A percentile compares a stretch with the other conserved stretches of the same genome.
Evolutionary conservation across 2,888 invertebrate genomes (phyloP).

Genomic region (Patella depressa): DNA sequence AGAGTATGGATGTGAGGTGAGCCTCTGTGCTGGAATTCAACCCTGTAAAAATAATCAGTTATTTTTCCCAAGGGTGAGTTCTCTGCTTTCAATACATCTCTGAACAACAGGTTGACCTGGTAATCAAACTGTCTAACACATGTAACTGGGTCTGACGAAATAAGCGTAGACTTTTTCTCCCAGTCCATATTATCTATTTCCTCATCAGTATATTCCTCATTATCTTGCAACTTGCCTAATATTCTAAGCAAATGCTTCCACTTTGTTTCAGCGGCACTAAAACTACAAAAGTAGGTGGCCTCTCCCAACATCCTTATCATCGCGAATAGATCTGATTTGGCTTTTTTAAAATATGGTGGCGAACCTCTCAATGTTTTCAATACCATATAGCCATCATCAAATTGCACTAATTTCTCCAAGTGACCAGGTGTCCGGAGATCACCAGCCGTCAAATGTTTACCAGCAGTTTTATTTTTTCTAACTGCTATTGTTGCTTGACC

Average conservation of each 20-base stretch:
- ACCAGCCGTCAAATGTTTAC: no score
- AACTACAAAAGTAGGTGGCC: conserved; percentile 28
- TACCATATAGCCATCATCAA: no score
- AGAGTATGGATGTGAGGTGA: conserved; percentile 46
- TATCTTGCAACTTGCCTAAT: conserved; percentile 26
- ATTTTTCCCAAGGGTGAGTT: conserved; percentile 40
- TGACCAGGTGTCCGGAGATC: no score
- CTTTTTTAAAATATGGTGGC: no score
- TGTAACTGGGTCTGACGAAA: conserved; percentile 46
- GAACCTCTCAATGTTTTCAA: no score
- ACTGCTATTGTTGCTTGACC: no score
- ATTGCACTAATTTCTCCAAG: no score
- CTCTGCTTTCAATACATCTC: conserved; percentile 16
- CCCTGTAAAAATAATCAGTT: conserved; percentile 39
- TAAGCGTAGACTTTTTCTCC: conserved; percentile 37
- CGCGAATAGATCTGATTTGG: no score
- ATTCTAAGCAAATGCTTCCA: conserved; percentile 17
- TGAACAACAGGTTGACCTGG: conserved; percentile 38
- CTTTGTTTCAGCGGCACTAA: conserved; percentile 36
- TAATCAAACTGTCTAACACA: conserved; percentile 47
- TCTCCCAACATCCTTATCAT: no score
- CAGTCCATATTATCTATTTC: conserved; percentile 30
- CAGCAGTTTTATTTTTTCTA: no score
- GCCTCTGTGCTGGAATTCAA: conserved; percentile 53
- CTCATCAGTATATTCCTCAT: conserved; percentile 26